A percentile compares a stretch with the other conserved stretches of the same genome.
phyloP scores from a whole-genome alignment of 2,113 vertebrate genomes.

The Oriolus oriolus region DNA sequence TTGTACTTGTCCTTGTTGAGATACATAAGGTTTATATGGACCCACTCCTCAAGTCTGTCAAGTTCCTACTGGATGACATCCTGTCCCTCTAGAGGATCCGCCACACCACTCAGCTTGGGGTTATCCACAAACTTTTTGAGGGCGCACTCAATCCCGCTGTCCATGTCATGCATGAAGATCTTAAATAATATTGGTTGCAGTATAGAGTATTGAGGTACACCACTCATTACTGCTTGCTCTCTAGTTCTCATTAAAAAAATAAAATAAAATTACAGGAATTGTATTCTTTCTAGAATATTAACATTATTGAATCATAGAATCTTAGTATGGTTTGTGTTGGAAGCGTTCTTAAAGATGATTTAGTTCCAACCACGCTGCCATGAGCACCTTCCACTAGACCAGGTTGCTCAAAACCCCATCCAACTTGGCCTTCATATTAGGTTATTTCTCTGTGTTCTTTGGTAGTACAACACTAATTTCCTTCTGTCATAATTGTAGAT shows the following conservation, averaged over 20 bases:
- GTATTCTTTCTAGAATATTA: background rate
- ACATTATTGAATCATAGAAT: background rate
- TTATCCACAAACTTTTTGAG: background rate
- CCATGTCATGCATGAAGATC: background rate
- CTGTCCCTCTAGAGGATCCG: background rate
- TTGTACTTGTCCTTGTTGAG: background rate
- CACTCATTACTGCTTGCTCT: background rate
- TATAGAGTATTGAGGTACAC: background rate
- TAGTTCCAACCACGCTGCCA: accelerated
- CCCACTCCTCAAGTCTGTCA: background rate
- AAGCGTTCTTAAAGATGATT: background rate
- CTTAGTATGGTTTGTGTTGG: background rate
- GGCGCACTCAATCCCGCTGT: background rate
- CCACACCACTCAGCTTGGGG: background rate
- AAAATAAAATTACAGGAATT: accelerated
- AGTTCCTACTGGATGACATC: too few species aligned
- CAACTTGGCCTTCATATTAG: background rate
- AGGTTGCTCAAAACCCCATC: background rate
- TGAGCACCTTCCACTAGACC: background rate
- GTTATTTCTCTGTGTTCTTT: background rate
- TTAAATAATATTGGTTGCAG: background rate
- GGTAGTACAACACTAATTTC: background rate
- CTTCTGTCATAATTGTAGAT: background rate
- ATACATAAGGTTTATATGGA: background rate
- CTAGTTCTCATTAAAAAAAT: background rate